Percentiles rank a stretch among this genome's conserved stretches.
phyloP scores from a whole-genome alignment of 1,140 invertebrate genomes.

The Diabrotica virgifera region DNA sequence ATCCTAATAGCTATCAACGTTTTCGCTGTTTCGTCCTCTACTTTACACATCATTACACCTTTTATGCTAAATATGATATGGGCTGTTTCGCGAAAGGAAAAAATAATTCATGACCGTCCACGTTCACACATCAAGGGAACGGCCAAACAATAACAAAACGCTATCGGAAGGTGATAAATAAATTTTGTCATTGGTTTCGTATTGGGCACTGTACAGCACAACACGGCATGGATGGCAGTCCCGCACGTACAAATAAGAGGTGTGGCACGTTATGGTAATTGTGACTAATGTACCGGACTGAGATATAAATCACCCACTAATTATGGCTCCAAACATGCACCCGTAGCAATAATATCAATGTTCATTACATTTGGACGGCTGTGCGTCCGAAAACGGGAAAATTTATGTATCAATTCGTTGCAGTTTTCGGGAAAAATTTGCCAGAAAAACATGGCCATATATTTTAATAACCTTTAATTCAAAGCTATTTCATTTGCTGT shows the following conservation, averaged over 20 bases:
- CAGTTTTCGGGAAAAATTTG: background rate
- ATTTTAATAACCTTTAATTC: constrained; percentile 2
- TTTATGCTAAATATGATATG: too few species aligned
- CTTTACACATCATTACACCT: too few species aligned
- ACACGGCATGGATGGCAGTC: constrained; percentile 8
- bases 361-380: constrained; percentile 35
- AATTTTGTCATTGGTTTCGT: constrained; percentile 20
- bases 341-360: constrained; percentile 43
- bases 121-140: background rate
- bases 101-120: background rate
- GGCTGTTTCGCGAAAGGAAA: too few species aligned
- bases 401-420: background rate
- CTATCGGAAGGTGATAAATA: constrained; percentile 29
- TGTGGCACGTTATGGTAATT: constrained; percentile 45
- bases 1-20: too few species aligned
- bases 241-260: constrained; percentile 40
- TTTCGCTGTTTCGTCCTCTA: too few species aligned
- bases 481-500: constrained; percentile 3
- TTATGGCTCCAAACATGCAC: constrained; percentile 43
- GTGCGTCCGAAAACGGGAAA: background rate
- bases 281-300: constrained; percentile 43
- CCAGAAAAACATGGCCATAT: background rate
- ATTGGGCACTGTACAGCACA: constrained; percentile 23
- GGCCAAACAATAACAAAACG: constrained; percentile 6
- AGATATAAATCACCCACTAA: constrained; percentile 42